Conservation (phyloP, 2,797 vertebrate species). For the Limnodromus scolopaceus region DNA sequence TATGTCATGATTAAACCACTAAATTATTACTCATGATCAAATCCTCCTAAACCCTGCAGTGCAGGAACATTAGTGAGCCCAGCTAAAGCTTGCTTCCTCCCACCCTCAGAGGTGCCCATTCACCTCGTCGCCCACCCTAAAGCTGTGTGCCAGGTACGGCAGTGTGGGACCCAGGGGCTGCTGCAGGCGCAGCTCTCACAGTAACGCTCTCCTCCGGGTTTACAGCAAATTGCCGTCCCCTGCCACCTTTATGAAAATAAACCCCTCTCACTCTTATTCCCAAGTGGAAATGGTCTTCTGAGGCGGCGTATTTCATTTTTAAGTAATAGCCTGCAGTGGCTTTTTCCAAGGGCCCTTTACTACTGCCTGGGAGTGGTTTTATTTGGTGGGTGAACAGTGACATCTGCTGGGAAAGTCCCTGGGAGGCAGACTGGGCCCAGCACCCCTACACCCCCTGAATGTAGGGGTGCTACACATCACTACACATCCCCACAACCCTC, state of each 20-base stretch:
- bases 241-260: constrained; percentile 12
- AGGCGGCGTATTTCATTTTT: background rate
- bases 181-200: background rate
- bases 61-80: background rate
- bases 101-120: background rate
- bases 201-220: background rate
- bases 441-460: background rate
- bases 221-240: background rate
- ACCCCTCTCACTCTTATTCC: background rate
- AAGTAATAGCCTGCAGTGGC: background rate
- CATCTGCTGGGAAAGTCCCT: constrained; percentile 72
- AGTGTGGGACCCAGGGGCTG: rapidly evolving
- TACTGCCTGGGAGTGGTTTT: background rate
- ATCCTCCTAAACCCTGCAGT: background rate
- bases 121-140: rapidly evolving
- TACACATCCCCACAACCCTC: background rate
- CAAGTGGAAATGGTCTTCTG: background rate
- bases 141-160: background rate
- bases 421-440: background rate
- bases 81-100: background rate
- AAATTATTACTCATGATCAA: background rate
- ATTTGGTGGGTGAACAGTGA: constrained; percentile 74
- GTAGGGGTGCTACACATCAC: too few species aligned
- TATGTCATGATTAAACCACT: background rate
- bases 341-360: background rate